Evolutionary conservation across 2,797 vertebrate species (phyloP).

Genomic region (Etheostoma nigrum): DNA sequence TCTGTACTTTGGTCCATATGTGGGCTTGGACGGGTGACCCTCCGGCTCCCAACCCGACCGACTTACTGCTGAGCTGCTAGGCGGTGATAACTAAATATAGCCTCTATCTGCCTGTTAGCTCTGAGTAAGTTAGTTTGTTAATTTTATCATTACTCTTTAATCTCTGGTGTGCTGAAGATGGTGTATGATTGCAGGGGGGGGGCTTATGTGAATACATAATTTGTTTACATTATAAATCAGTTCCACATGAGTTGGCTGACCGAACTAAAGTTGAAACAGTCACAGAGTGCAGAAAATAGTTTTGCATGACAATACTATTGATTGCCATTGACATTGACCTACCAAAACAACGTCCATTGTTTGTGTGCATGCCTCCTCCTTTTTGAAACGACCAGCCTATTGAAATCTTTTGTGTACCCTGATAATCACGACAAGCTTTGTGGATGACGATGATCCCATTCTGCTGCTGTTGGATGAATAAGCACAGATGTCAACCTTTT

Average conservation of each 20-base stretch:
- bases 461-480: constrained; percentile 93
- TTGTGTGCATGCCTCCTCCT: constrained; percentile 79
- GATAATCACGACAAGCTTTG: constrained; percentile 94
- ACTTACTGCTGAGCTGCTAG: no score
- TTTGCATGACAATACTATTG: constrained; percentile 26
- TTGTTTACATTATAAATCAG: not conserved
- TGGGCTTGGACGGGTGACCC: no score
- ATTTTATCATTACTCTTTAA: not conserved
- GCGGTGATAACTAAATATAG: not conserved
- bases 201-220: not conserved
- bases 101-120: not conserved
- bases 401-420: constrained; percentile 91
- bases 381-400: constrained; percentile 91
- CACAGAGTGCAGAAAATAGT: not conserved
- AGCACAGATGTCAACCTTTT: constrained; percentile 97
- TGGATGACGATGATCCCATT: constrained; percentile 92
- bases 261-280: not conserved
- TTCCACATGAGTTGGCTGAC: not conserved
- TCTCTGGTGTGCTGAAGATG: not conserved
- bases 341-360: constrained; percentile 9
- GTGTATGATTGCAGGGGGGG: not conserved
- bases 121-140: not conserved
- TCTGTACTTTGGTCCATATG: no score
- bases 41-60: no score
- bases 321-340: constrained; percentile 31